Evolutionary conservation across 2,888 invertebrate species (phyloP), one percentile per base, ranked within the genome.

Genomic region (Phasia obesa): DNA sequence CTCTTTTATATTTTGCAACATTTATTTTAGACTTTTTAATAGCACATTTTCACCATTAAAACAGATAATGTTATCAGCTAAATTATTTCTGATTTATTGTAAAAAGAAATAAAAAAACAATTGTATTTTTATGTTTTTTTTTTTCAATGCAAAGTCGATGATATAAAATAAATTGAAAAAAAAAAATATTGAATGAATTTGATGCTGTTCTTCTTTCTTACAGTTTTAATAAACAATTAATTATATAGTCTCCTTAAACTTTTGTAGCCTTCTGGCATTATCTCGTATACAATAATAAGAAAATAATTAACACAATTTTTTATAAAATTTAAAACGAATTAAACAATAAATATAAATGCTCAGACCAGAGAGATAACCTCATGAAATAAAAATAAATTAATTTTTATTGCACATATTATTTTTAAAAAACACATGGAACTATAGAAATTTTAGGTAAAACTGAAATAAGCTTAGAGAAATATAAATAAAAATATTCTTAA

Each of bases 261-360:
- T 80, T 75, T 60, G 27, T 62, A 62, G 53, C 44, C 74, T 73
- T 75, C 51, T 80, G 42, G 62, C 23, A 27, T 64, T 75, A 62
- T 76, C 81, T 60, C 55, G 38, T 35, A 15, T n/a, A 69, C 17
- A 57, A 73, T 27, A 69, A 55, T 19, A 67, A 67, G 23, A 53
- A 55, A 42, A 69, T 69, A 69, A 59, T 73, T 73, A 71, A 62
- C 47, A 78, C 60, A 65, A 17, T 55, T 64, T 64, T 74, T 44
- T 74, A n/a, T 38, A 53, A 67, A 70, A 59, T 70, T 70, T 44
- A 59, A 71, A 49, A 51, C 60, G 13, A 47, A 49, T 71, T 35
- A 38, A 71, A 49, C 23, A 70, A 25, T 44, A 70, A 57, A 70
- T 57, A 27, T 47, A 27, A 42, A 59, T 31, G 23, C 21, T 59